These are phyloP conservation scores for Engraulis encrasicolus DNA, from an alignment of 2,113 vertebrate genomes.

Conservation along the genomic window DNA sequence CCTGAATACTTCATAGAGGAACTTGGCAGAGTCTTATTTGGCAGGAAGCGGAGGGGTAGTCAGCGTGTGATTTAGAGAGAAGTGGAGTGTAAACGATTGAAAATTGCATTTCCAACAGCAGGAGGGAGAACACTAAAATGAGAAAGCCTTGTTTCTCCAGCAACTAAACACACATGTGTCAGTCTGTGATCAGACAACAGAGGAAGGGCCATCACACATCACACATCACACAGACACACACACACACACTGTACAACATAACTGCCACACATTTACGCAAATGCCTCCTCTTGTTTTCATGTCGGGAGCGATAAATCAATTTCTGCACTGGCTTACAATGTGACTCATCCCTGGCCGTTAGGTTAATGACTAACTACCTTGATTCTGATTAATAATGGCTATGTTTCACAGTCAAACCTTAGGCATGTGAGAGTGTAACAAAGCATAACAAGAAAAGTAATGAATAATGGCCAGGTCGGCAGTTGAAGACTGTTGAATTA, in stretches of 20 bases:
- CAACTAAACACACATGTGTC: constrained; percentile 14
- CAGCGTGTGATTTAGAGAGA: neutral
- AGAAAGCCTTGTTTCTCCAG: neutral
- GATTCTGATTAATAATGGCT: too few relatives aligned
- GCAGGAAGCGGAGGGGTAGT: neutral
- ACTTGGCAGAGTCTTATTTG: neutral
- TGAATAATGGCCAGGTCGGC: neutral
- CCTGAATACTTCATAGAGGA: neutral
- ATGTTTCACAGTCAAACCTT: neutral
- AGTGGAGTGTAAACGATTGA: constrained; percentile 33
- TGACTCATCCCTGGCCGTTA: constrained; percentile 28
- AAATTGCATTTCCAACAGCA: constrained; percentile 24
- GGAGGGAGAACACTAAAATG: neutral
- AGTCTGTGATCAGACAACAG: constrained; percentile 27
- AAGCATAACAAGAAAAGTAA: neutral
- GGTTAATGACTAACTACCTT: constrained; percentile 18
- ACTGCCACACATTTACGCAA: neutral
- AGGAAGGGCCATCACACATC: neutral
- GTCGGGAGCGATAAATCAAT: constrained; percentile 44
- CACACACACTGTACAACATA: too few relatives aligned
- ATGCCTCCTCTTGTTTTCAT: constrained; percentile 35
- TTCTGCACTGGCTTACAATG: constrained; percentile 34
- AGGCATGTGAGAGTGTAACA: neutral
- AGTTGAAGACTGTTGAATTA: neutral
- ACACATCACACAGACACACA: neutral